Base-by-base conservation (phyloP, 2,113 vertebrate genomes). In the Istiophorus platypterus region DNA sequence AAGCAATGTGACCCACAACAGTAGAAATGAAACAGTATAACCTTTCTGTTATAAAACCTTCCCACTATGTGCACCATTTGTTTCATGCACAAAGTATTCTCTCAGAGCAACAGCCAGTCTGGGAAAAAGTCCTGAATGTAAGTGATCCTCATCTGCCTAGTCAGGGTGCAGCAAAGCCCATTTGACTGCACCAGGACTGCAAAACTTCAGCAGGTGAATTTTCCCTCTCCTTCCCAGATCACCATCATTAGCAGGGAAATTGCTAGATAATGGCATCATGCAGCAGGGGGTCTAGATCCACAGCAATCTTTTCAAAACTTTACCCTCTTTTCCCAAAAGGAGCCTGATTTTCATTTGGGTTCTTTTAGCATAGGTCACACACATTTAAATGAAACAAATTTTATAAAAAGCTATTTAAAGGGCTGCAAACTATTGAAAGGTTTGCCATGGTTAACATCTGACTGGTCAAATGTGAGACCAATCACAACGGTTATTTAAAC, bases 101-200 rank as follows among this genome's bases (percentile, higher is more conserved):
- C 80, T 73, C 18, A 17, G 78, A 82, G 80, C 68, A 64, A 65
- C 54, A 34, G 27, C 31, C 78, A 39, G 51, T 81, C 41, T 88
- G 84, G 86, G 86, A 87, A n/a, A n/a, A 90, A 88, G 39, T 51
- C 71, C 71, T 66, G 42, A 78, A 56, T 76, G 68, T 85, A 85
- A 86, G 31, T 29, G 82, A 87, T 84, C 63, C 61, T 73, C 64
- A 42, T 51, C 57, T 62, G 62, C 14, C 24, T 26, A 65, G 68
- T 73, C 73, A 4, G 64, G 29, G 42, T 26, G 27, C 76, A 54
- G 41, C 72, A 51, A 77, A 22, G 45, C 27, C 65, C 0, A 27
- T 63, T 64, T 65, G 58, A 63, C 58, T 82, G 47, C 41, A 49
- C 22, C 42, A 14, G 9, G 47, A 24, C 26, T 39, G 56, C 15